Evolutionary conservation across 2,797 vertebrate genomes (phyloP).

Genomic region (Coilia nasus): DNA sequence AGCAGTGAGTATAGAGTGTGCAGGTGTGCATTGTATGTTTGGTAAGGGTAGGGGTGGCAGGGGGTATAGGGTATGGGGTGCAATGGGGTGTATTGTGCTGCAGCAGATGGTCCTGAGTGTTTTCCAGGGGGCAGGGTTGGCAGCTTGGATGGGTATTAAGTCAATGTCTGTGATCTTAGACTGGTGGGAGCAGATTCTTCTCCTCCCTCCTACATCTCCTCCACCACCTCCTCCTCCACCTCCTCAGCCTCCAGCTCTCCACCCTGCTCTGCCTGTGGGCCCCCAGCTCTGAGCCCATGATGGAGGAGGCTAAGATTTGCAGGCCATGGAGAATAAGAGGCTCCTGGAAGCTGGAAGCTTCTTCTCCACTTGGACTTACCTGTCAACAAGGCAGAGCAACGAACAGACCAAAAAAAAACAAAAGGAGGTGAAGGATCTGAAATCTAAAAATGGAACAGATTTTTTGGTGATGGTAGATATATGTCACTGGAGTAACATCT

Average conservation of each 20-base stretch:
- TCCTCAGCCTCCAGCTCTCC: slow-evolving; percentile 56
- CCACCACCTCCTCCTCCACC: slow-evolving; percentile 54
- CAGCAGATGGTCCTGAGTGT: slow-evolving; percentile 79
- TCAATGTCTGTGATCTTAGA: slow-evolving; percentile 62
- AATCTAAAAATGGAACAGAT: slow-evolving; percentile 34
- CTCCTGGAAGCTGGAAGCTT: slow-evolving; percentile 68
- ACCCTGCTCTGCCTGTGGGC: slow-evolving; percentile 70
- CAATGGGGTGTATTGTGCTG: slow-evolving; percentile 62
- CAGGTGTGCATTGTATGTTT: background rate
- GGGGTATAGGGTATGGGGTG: background rate
- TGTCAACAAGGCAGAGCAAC: slow-evolving; percentile 20
- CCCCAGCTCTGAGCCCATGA: slow-evolving; percentile 55
- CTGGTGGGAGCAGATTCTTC: slow-evolving; percentile 44
- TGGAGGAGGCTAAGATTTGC: slow-evolving; percentile 71
- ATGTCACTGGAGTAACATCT: background rate
- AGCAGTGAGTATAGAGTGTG: background rate
- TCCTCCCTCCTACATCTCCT: slow-evolving; percentile 56
- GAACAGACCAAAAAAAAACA: background rate
- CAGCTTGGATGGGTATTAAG: slow-evolving; percentile 23
- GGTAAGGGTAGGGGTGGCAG: background rate
- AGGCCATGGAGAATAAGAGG: slow-evolving; percentile 70
- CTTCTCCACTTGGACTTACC: slow-evolving; percentile 36
- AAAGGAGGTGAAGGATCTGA: slow-evolving; percentile 31
- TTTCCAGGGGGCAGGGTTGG: slow-evolving; percentile 59
- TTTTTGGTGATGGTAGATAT: background rate